Evolutionary conservation across 2,888 invertebrate species (phyloP).

Genomic region (Buathra laborator): DNA sequence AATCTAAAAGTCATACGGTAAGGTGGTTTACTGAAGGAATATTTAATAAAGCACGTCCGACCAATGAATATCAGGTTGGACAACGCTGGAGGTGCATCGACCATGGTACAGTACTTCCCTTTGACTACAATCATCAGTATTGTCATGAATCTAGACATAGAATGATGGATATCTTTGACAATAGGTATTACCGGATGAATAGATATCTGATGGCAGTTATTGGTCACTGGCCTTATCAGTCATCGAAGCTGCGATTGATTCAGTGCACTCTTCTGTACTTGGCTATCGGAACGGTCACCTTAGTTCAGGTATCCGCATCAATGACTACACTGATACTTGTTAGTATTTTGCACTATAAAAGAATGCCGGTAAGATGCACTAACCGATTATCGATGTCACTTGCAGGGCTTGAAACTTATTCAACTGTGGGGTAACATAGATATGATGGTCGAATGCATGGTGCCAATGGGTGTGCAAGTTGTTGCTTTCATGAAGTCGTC

Average conservation of each 20-base stretch:
- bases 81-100: neutral
- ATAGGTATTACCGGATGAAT: conserved; percentile 51
- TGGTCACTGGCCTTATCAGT: conserved; percentile 67
- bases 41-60: neutral
- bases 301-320: conserved; percentile 45
- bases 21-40: neutral
- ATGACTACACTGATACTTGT: neutral
- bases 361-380: neutral
- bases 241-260: conserved; percentile 28
- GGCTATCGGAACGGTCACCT: conserved; percentile 32
- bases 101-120: neutral
- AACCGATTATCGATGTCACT: neutral
- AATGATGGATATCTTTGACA: conserved; percentile 62
- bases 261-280: conserved; percentile 36
- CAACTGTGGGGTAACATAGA: conserved; percentile 57
- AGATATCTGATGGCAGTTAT: conserved; percentile 28
- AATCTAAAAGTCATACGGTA: neutral
- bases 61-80: neutral
- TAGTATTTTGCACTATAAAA: neutral
- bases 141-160: neutral
- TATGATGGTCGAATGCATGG: conserved; percentile 62
- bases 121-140: neutral
- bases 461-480: conserved; percentile 59
- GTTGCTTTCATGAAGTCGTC: conserved; percentile 54
- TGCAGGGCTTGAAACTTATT: conserved; percentile 47